phyloP scores from a whole-genome alignment of 2,888 invertebrate genomes.

The Brenthis daphne region DNA sequence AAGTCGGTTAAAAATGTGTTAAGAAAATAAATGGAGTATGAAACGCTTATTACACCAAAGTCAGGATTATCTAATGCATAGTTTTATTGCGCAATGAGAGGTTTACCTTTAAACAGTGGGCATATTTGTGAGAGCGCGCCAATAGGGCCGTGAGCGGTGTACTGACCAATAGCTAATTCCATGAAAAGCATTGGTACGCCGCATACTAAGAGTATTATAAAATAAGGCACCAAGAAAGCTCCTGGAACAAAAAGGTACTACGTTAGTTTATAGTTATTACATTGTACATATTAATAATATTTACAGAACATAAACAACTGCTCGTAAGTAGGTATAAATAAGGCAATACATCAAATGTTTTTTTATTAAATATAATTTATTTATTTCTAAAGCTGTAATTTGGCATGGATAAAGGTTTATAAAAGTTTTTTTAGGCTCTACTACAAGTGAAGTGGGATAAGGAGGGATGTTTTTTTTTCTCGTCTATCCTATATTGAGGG shows the following conservation, averaged over 20 bases:
- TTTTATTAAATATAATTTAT: no score
- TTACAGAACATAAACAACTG: neutral
- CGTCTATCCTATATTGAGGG: no score
- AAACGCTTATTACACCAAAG: neutral
- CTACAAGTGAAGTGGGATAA: no score
- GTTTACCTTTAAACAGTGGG: slow-evolving; percentile 94
- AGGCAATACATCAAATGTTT: no score
- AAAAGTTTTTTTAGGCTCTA: no score
- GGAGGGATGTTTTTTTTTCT: no score
- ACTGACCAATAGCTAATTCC: slow-evolving; percentile 96
- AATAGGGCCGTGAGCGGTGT: slow-evolving; percentile 95
- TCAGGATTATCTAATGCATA: no score
- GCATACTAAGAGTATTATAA: slow-evolving; percentile 94
- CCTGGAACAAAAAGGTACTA: slow-evolving; percentile 81
- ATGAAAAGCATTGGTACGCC: slow-evolving; percentile 96
- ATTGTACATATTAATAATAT: neutral
- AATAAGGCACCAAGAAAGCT: slow-evolving; percentile 97
- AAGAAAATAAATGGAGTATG: neutral
- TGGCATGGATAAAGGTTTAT: no score
- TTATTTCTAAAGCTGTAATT: no score
- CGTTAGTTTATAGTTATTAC: neutral
- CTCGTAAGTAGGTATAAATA: no score
- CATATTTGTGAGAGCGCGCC: slow-evolving; percentile 95
- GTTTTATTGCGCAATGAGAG: neutral
- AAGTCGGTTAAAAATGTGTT: neutral